These are phyloP conservation scores for Aelia acuminata DNA, from an alignment of 2,888 invertebrate genomes.

Conservation along the genomic window DNA sequence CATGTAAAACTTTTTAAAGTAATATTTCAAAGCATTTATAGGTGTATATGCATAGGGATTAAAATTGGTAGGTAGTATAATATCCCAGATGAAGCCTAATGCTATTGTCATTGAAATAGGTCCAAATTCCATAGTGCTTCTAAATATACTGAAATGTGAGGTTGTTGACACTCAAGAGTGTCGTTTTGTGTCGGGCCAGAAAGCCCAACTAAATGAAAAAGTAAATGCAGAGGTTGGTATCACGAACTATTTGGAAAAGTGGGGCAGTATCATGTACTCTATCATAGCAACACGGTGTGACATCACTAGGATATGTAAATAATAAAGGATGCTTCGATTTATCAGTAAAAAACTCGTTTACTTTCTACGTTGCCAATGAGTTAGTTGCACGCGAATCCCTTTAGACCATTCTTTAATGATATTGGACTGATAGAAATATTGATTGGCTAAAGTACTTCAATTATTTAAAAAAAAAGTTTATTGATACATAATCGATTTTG, in stretches of 20 bases:
- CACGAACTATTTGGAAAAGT: neutral
- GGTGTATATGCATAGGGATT: neutral
- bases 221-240: neutral
- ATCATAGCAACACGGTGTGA: neutral
- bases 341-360: neutral
- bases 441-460: neutral
- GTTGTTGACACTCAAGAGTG: neutral
- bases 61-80: neutral
- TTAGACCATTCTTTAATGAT: neutral
- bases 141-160: conserved; percentile 7
- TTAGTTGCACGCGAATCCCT: neutral
- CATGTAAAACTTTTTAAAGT: neutral
- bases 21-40: neutral
- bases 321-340: neutral
- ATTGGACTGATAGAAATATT: neutral
- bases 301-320: neutral
- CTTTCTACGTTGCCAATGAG: neutral
- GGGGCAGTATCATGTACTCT: neutral
- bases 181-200: neutral
- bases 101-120: neutral
- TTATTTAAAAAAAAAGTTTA: too few species aligned
- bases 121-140: neutral
- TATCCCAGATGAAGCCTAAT: neutral
- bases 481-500: too few species aligned
- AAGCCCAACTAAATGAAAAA: neutral